Base-by-base conservation (phyloP, 2,888 invertebrate genomes). In the Bruchidius siliquastri region DNA sequence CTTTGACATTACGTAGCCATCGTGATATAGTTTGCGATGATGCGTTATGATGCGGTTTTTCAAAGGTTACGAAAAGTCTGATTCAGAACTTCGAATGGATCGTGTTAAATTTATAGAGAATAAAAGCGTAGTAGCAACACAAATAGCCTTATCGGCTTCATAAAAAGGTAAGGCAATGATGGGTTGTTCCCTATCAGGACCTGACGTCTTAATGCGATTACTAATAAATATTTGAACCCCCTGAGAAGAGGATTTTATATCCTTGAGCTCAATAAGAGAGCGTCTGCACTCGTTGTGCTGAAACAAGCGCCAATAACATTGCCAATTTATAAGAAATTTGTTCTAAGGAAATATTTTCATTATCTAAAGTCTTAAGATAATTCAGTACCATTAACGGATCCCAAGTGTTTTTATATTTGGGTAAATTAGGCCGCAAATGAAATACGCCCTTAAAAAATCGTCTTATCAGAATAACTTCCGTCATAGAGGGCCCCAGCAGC, bases 1-100 rank as follows among this genome's bases (percentile, higher is more conserved):
- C 77, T 77, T 74, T 4, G 49, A 76, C 70, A 20, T 30, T 71
- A 22, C 73, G 74, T 21, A 77, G 32, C 77, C 76, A 77, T 10
- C 75, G 73, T 68, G 69, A n/a, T 32, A 77, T 71, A 13, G 73
- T 74, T 22, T n/a, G 76, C 20, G 20, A 8, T 22, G 68, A 21
- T 10, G 68, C 68, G 74, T 21, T 20, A 10, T 49, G 21, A 32
- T 70, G 20, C 21, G 30, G 70, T 70, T 22, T 71, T 26, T 71
- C 66, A 20, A 49, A 71, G 21, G 66, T 71, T 8, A 71, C 6
- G 3, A 71, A 66, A 49, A 71, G 70, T 10, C 71, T 32, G n/a
- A 32, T 32, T 20, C 26, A 49, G 8, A n/a, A n/a, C 0, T 69
- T 68, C 67, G 72, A 6, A 73, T 6, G 20, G 71, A 30, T 67